Base-by-base conservation (phyloP, 2,888 invertebrate species). In the Drosophila sordidapex region DNA sequence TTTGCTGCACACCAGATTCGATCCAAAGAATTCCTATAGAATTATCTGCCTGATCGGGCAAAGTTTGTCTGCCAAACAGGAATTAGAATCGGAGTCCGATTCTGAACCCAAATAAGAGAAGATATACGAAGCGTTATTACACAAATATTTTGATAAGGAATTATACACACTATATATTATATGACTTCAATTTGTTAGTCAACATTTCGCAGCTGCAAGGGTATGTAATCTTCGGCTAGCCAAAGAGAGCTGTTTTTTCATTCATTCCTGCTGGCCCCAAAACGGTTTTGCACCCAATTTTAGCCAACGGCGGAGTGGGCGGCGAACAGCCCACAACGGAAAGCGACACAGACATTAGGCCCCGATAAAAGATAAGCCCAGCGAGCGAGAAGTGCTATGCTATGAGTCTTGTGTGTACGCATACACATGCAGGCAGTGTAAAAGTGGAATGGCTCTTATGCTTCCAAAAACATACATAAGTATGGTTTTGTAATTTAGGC, bases 401-500 rank as follows among this genome's bases (percentile, higher is more conserved):
- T 49, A 51, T 53, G 49, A 51, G 40, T 46, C 49, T 58, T 51
- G 31, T 58, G 48, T 36, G 35, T 54, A 11, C 6, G 8, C 8
- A 8, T n/a, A 56, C n/a, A 38, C 38, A 46, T 56, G 40, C 52
- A 61, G 25, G 64, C 43, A 21, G 2, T 29, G 38, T 7, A 13
- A 3, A 8, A 10, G 8, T 36, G 11, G 7, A 57, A 40, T 29
- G 21, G 10, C 57, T 29, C 40, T 29, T 56, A n/a, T 57, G 31
- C 21, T 52, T 29, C n/a, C 33, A 33, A 31, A 27, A 21, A 38
- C 54, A 54, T 25, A 27, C 27, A 56, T 56, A 56, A 56, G 43
- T 80, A 78, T 80, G 76, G 70, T 67, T 60, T 79, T 77, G 84
- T 82, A 88, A 88, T 87, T 87, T 86, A 40, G 69, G 72, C 83